Percentiles rank a stretch among this genome's conserved stretches.
These are phyloP conservation scores for Cuculus canorus DNA, from an alignment of 2,797 vertebrate genomes.

Conservation along the genomic window DNA sequence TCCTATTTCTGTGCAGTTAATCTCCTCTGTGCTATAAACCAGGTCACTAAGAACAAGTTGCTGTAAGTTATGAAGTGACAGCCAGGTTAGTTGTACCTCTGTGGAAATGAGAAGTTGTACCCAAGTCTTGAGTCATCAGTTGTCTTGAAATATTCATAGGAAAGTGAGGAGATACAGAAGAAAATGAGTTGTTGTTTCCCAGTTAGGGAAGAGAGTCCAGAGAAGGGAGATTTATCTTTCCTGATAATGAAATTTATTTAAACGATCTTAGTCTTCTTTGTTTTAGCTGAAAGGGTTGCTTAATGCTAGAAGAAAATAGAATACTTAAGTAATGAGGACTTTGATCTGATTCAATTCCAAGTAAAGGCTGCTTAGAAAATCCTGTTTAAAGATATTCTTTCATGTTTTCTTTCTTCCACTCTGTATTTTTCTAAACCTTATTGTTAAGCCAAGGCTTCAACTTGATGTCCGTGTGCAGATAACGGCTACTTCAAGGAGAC, in stretches of 20 bases:
- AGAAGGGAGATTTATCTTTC: background rate
- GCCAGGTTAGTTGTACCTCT: background rate
- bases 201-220: background rate
- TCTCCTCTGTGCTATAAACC: background rate
- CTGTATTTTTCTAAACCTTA: background rate
- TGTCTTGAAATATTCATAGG: background rate
- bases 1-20: background rate
- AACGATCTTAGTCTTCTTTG: background rate
- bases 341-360: constrained; percentile 3
- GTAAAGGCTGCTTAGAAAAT: background rate
- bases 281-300: background rate
- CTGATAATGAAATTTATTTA: background rate
- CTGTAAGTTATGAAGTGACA: background rate
- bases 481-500: background rate
- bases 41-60: background rate
- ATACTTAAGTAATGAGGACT: background rate
- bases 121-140: background rate
- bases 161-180: background rate
- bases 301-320: background rate
- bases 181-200: background rate
- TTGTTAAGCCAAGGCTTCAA: background rate
- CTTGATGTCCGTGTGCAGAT: background rate
- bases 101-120: background rate
- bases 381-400: background rate
- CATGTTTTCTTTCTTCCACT: background rate